These are phyloP conservation scores for Setipinna tenuifilis DNA, from an alignment of 2,797 vertebrate genomes.

Conservation along the genomic window DNA sequence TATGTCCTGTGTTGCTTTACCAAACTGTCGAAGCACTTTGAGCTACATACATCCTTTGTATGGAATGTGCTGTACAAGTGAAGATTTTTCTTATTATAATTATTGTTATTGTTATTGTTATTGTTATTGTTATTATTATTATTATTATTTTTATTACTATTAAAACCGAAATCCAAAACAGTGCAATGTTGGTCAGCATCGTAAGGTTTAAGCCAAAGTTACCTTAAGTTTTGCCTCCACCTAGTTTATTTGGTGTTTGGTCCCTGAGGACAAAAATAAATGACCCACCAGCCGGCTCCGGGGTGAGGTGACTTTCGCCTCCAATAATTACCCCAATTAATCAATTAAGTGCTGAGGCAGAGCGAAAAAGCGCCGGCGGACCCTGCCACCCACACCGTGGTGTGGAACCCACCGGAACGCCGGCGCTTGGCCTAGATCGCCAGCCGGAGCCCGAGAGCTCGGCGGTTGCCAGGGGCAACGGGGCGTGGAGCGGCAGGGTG, in stretches of 20 bases:
- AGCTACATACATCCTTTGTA: too few relatives aligned
- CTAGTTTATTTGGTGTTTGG: constrained; percentile 38
- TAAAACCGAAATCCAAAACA: too few relatives aligned
- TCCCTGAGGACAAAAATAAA: constrained; percentile 45
- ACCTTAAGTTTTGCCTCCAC: constrained; percentile 21
- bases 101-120: too few relatives aligned
- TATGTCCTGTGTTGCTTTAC: too few relatives aligned
- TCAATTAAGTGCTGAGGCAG: constrained; percentile 79
- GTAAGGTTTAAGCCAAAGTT: not conserved
- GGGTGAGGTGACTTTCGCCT: constrained; percentile 74
- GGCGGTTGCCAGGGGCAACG: constrained; percentile 74
- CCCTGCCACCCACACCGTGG: constrained; percentile 29
- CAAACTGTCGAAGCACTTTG: too few relatives aligned
- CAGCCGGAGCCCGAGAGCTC: constrained; percentile 54
- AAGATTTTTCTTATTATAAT: too few relatives aligned
- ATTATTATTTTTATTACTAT: too few relatives aligned
- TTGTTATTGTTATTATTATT: too few relatives aligned
- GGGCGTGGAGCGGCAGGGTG: constrained; percentile 72
- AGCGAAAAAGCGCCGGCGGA: constrained; percentile 57
- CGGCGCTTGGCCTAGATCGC: constrained; percentile 35
- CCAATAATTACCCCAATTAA: constrained; percentile 82
- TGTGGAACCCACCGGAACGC: constrained; percentile 56
- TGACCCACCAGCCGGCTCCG: constrained; percentile 71
- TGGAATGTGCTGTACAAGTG: too few relatives aligned
- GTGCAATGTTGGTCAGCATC: not conserved